Evolutionary conservation across 1,140 invertebrate genomes (phyloP), one percentile per base, ranked within the genome.

Genomic region (Ectropis grisescens): DNA sequence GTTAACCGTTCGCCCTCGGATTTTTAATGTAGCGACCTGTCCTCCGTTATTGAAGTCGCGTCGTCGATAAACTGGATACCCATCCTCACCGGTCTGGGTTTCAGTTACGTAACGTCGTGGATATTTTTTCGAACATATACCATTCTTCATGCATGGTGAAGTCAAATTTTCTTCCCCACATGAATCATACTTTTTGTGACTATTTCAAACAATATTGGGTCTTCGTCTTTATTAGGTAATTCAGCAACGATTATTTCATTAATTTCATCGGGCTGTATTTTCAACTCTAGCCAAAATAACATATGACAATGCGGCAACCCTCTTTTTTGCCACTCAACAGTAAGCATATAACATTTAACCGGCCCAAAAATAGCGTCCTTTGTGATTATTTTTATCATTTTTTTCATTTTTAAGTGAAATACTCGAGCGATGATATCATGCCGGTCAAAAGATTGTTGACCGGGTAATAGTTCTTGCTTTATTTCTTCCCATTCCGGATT

Each of bases 161-260:
- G 23, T 25, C 36, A 35, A 23, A 27, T 82, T 76, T 6, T 52
- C 19, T 9, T 13, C 12, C 46, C 74, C 74, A 51, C 80, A 57
- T 85, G 78, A 46, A 83, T 72, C 81, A 85, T 86, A 47, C 67
- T 40, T 29, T 53, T 71, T 6, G 29, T 74, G 11, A 84, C 51
- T 29, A 76, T 48, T 11, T 57, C 57, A 53, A 58, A 40, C 12
- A 84, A 38, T 24, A 41, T 23, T 23, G 67, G 60, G 60, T 86
- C 62, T 26, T 16, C 44, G 29, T 43, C 10, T 13, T 34, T 44
- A 66, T 85, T 57, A 9, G 85, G 82, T 29, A 87, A 67, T 55
- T 86, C 84, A 1, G 82, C 84, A 36, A 37, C 78, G 45, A 86
- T 80, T 15, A 84, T 44, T 14, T 58, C 34, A 53, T 85, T 78